Evolutionary conservation across 2,113 vertebrate genomes (phyloP), one percentile per base, ranked within the genome.

Genomic region (Lasiurus cinereus): DNA sequence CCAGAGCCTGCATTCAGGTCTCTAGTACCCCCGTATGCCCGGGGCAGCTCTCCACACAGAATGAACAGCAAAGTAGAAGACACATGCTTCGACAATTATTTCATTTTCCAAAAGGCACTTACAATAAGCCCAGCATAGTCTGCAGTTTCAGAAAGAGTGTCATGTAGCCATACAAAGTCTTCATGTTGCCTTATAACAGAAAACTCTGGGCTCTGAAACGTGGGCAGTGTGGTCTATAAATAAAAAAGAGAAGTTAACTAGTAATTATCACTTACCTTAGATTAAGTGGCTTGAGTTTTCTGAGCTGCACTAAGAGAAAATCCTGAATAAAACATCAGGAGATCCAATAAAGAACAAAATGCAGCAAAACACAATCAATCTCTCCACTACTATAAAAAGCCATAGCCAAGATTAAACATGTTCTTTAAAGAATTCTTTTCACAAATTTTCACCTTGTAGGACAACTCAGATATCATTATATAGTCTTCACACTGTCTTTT

Each of bases 161-260:
- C 99, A 62, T 99, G 99, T n/a, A 99, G 97, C 99, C 99, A 99
- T 92, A 99, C 99, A 94, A 99, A 99, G 97, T 99, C 99, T 98
- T 99, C 99, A 84, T 99, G 99, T 93, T 99, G 99, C 91, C 99
- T 98, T 48, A 99, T 99, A 97, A 99, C 99, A 39, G 99, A 99
- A 97, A 99, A 99, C 16, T 99, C 99, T 19, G 99, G 95, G 98
- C 98, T 99, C 98, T 99, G 99, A 98, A 99, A 99, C 31, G 97
- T 97, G 95, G 98, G 98, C 80, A 99, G 97, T 2, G 99, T 99
- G 64, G 99, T 99, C 99, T 99, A 96, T 90, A 97, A 97, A 91
- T 97, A 87, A 96, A 88, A 96, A 97, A 33, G 78, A 97, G 86
- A 97, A 94, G 73, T 84, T 78, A 56, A 93, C 22, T 88, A 39